Evolutionary conservation across 2,797 vertebrate species (phyloP).

Genomic region (Serranus cabrilla): DNA sequence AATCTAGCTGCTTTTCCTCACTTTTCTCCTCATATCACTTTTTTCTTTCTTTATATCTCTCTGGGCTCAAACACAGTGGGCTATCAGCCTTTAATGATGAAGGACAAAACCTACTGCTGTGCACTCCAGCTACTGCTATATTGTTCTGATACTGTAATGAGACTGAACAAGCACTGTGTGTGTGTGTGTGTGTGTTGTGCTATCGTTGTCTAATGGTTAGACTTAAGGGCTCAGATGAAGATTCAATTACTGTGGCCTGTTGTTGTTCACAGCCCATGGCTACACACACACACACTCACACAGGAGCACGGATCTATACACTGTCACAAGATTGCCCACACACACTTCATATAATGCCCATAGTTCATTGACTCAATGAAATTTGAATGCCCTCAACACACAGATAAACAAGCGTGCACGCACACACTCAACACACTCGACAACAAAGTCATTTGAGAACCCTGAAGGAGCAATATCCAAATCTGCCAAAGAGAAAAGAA

Average conservation of each 20-base stretch:
- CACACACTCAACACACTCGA: constrained; percentile 64
- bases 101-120: constrained; percentile 80
- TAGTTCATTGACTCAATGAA: constrained; percentile 79
- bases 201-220: constrained; percentile 78
- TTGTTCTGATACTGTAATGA: constrained; percentile 80
- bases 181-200: constrained; percentile 36
- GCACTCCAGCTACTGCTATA: constrained; percentile 72
- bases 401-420: constrained; percentile 54
- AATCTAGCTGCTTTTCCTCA: constrained; percentile 35
- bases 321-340: constrained; percentile 73
- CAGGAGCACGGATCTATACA: constrained; percentile 65
- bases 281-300: constrained; percentile 47
- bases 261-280: constrained; percentile 84
- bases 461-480: constrained; percentile 86
- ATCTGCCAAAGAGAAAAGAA: constrained; percentile 86
- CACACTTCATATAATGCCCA: constrained; percentile 75
- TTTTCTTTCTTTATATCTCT: constrained; percentile 43
- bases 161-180: constrained; percentile 67
- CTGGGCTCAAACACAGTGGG: constrained; percentile 60
- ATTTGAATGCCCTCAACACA: constrained; percentile 75
- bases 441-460: constrained; percentile 83
- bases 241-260: constrained; percentile 87
- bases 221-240: constrained; percentile 83
- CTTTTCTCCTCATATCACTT: constrained; percentile 40
- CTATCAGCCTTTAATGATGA: constrained; percentile 77